phyloP scores from a whole-genome alignment of 2,113 vertebrate species.

The Equus quagga region DNA sequence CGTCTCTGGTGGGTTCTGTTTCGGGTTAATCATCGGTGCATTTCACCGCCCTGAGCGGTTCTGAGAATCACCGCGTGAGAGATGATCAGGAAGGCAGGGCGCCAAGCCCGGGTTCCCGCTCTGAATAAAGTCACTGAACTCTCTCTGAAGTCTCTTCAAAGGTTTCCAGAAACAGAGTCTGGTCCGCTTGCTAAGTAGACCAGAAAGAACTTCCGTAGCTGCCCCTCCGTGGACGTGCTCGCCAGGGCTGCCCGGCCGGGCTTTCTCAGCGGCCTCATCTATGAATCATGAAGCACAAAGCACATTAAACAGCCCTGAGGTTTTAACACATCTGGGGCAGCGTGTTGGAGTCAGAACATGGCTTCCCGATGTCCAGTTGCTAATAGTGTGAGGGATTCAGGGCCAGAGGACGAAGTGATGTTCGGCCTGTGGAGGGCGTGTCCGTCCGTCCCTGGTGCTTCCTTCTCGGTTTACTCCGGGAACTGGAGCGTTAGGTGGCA shows the following conservation, averaged over 20 bases:
- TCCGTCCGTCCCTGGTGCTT: fast-evolving
- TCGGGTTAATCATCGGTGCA: fast-evolving
- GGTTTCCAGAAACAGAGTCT: fast-evolving
- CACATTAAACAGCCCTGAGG: not conserved
- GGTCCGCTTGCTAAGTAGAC: not conserved
- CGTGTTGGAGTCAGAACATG: not conserved
- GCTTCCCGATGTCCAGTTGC: not conserved
- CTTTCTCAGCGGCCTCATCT: not conserved
- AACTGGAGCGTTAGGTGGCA: fast-evolving
- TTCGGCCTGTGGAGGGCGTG: fast-evolving
- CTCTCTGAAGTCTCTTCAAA: fast-evolving
- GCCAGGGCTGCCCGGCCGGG: fast-evolving
- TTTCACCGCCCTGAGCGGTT: fast-evolving
- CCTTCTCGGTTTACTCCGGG: no score
- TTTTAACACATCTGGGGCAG: not conserved
- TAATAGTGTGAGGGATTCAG: fast-evolving
- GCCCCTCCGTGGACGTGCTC: fast-evolving
- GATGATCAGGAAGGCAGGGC: not conserved
- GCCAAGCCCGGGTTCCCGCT: not conserved
- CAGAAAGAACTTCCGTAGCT: fast-evolving
- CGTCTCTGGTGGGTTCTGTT: not conserved
- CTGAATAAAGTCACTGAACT: not conserved
- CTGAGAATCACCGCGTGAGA: not conserved
- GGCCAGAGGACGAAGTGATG: fast-evolving
- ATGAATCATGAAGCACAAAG: not conserved